Base-by-base conservation (phyloP, 2,113 vertebrate species). In the Siniperca knerii region DNA sequence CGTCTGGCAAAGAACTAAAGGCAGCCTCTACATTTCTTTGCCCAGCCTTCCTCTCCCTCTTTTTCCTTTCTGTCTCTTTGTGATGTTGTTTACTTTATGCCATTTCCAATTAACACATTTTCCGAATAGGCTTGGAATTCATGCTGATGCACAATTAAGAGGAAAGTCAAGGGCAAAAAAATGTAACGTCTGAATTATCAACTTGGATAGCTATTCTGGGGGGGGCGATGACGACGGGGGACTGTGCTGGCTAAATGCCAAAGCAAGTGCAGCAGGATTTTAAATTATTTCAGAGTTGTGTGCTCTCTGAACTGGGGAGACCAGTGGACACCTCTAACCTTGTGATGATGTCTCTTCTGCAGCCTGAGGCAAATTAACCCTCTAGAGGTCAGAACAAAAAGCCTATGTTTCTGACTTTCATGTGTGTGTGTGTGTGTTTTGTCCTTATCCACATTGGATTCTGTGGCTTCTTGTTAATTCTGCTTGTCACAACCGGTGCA, bases 311-410 rank as follows among this genome's bases (percentile, higher is more conserved):
- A 80, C 79, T 48, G 50, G 16, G 46, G 44, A 66, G n/a, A 73
- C 60, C 54, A 55, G 7, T 4, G 70, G 46, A 74, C 79, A 74
- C 70, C 73, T 81, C 37, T 33, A 50, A 81, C 81, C 76, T 58
- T 9, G 18, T 37, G n/a, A 18, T 48, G 44, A 80, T 70, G 61
- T 66, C 75, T 79, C 66, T 69, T 20, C 81, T 64, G 46, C 70
- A 69, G 84, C 82, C 60, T n/a, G 54, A 46, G 62, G 75, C 75
- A 73, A 82, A 90, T 83, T 48, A 83, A 84, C 72, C 61, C 85
- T 50, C 54, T 0, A 18, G 20, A 75, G 76, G 86, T 86, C 61
- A 65, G 37, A 85, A 62, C 6, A 67, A 75, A 70, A 81, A 81
- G 23, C 15, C 29, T 33, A 16, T 5, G 20, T 75, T 21, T 73